Conservation (phyloP, 2,888 invertebrate species). For the Cyclophora albipunctata region DNA sequence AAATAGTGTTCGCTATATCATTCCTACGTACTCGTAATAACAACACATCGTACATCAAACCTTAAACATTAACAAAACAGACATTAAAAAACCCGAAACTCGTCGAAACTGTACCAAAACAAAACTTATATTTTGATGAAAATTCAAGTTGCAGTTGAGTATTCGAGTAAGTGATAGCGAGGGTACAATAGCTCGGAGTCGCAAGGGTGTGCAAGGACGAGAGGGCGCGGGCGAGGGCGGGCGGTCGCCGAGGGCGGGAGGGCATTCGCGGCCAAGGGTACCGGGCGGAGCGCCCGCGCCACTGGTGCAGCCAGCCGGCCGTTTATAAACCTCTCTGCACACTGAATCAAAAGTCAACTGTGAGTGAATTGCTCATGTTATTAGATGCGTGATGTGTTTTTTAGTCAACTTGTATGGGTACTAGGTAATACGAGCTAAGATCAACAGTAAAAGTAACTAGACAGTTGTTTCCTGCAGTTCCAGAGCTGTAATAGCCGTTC, state of each 20-base stretch:
- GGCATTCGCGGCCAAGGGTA: conserved; percentile 58
- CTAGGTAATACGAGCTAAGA: too few relatives aligned
- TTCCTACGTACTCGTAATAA: too few relatives aligned
- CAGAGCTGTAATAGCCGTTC: too few relatives aligned
- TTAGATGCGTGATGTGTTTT: too few relatives aligned
- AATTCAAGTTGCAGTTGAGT: conserved; percentile 27
- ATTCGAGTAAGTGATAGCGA: conserved; percentile 31
- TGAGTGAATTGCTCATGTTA: too few relatives aligned
- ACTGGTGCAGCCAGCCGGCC: conserved; percentile 5
- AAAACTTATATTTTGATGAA: conserved; percentile 19
- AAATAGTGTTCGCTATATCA: too few relatives aligned
- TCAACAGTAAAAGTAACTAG: too few relatives aligned
- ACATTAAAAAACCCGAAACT: not conserved
- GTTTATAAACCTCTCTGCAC: not conserved
- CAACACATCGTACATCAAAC: too few relatives aligned
- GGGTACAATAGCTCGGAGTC: conserved; percentile 23
- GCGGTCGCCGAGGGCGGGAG: conserved; percentile 46
- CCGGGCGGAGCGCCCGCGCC: conserved; percentile 28
- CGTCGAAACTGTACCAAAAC: conserved; percentile 9
- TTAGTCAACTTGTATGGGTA: too few relatives aligned
- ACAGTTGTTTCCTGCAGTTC: too few relatives aligned
- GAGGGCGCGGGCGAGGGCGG: conserved; percentile 46
- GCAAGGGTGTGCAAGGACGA: conserved; percentile 54
- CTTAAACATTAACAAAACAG: too few relatives aligned
- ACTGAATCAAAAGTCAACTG: too few relatives aligned